These are phyloP conservation scores for Semicossyphus pulcher DNA, from an alignment of 2,113 vertebrate species.

Conservation along the genomic window DNA sequence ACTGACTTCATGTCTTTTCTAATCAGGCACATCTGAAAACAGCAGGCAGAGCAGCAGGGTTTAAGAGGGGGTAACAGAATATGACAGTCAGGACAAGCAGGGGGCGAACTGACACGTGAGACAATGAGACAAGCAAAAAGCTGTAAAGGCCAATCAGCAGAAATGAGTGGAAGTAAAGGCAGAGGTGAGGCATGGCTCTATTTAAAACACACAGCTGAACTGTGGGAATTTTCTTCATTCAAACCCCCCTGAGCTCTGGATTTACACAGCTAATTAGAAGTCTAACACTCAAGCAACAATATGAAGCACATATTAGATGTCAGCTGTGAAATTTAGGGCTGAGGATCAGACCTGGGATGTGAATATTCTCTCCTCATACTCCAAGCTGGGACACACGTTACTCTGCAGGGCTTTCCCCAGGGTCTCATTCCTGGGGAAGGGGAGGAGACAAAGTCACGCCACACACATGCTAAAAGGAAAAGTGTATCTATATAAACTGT, in stretches of 20 bases:
- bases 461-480: background rate
- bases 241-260: background rate
- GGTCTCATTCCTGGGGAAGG: slow-evolving; percentile 66
- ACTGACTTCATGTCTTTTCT: slow-evolving; percentile 82
- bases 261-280: background rate
- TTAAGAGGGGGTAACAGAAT: slow-evolving; percentile 6
- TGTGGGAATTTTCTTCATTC: background rate
- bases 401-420: slow-evolving; percentile 72
- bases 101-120: slow-evolving; percentile 10
- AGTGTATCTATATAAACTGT: background rate
- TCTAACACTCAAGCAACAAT: slow-evolving; percentile 4
- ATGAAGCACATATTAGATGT: slow-evolving; percentile 16
- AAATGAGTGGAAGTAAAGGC: background rate
- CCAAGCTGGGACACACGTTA: slow-evolving; percentile 56
- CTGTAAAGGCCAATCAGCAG: slow-evolving; percentile 11
- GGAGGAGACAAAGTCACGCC: background rate
- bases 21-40: slow-evolving; percentile 82
- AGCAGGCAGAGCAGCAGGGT: slow-evolving; percentile 35
- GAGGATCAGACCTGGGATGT: slow-evolving; percentile 77
- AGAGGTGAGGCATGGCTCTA: background rate
- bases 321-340: background rate
- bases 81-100: slow-evolving; percentile 10
- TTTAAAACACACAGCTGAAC: background rate
- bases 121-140: slow-evolving; percentile 38
- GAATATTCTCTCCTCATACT: slow-evolving; percentile 79